Evolutionary conservation across 2,113 vertebrate species (phyloP), one percentile per base, ranked within the genome.

Genomic region (Andinoacara biseriatus): DNA sequence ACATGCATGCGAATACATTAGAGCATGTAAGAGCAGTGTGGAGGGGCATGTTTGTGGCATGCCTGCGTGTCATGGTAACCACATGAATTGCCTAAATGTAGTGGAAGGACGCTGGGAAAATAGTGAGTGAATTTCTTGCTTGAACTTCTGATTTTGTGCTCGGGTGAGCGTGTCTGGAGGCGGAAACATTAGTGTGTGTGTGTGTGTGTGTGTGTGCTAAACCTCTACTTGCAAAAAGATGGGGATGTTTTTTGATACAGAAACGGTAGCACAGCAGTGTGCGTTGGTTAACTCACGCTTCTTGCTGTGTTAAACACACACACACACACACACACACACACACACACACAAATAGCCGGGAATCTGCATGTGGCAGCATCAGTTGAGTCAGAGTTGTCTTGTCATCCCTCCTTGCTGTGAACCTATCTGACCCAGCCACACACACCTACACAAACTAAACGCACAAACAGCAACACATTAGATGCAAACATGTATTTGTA

Each of bases 81-180:
- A 24, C 83, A 78, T 83, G 77, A 85, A 86, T 78, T 35, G 15
- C 80, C 78, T 76, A 90, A 91, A 92, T 85, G 81, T 87, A 85
- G 88, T 91, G 86, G 87, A 92, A 93, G 86, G 89, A 88, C 3
- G 33, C 58, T 86, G 88, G 78, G 83, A 86, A 90, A 89, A 90
- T 67, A 76, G 76, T 75, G 84, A 86, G 81, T 80, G 90, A 87
- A 85, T 87, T 91, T 94, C 86, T 92, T 91, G 92, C 90, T 90
- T 92, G 86, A 94, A 94, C 90, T 89, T 94, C 84, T 90, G 91
- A 94, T 95, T 94, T 92, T 92, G 87, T 93, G 93, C 94, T 94
- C 40, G 77, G 84, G 89, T 90, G 88, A 94, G 93, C 94, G 63
- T 93, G 92, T 91, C 89, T 84, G 57, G 78, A 87, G 82, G 81